A percentile compares a stretch with the other conserved stretches of the same genome.
Conservation (phyloP, 2,797 vertebrate genomes). For the Aratinga solstitialis region DNA sequence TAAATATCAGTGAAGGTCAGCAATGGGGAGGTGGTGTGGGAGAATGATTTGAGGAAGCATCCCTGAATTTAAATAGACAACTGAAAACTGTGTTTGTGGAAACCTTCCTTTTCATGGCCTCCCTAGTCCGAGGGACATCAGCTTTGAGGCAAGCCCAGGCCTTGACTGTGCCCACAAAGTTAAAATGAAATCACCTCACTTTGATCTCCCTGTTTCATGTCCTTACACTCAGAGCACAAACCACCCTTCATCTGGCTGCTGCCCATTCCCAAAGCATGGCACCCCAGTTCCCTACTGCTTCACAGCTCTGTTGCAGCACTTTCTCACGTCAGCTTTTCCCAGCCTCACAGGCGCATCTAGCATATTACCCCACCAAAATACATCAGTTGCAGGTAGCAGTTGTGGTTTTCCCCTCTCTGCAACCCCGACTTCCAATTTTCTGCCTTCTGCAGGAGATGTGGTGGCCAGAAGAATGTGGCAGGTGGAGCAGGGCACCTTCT, state of each 20-base stretch:
- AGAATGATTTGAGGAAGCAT: neutral
- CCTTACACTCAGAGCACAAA: neutral
- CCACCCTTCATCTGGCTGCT: fast-evolving
- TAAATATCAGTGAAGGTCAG: neutral
- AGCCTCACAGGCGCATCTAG: neutral
- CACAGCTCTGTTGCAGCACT: neutral
- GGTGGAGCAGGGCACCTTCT: neutral
- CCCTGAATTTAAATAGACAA: neutral
- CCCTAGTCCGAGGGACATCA: neutral
- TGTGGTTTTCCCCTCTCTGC: neutral
- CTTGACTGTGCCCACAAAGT: neutral
- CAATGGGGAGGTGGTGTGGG: neutral
- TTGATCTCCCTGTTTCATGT: neutral
- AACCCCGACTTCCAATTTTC: fast-evolving
- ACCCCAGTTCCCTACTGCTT: neutral
- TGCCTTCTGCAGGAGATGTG: neutral
- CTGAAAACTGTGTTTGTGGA: fast-evolving
- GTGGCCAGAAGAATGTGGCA: neutral
- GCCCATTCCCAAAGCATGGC: fast-evolving
- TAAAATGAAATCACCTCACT: neutral
- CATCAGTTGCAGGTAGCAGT: fast-evolving
- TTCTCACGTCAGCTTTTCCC: fast-evolving
- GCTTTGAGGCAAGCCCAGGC: neutral
- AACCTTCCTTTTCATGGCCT: neutral
- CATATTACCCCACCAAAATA: fast-evolving